Conservation (phyloP, 2,888 invertebrate genomes). For the Pseudanteris insignis region DNA sequence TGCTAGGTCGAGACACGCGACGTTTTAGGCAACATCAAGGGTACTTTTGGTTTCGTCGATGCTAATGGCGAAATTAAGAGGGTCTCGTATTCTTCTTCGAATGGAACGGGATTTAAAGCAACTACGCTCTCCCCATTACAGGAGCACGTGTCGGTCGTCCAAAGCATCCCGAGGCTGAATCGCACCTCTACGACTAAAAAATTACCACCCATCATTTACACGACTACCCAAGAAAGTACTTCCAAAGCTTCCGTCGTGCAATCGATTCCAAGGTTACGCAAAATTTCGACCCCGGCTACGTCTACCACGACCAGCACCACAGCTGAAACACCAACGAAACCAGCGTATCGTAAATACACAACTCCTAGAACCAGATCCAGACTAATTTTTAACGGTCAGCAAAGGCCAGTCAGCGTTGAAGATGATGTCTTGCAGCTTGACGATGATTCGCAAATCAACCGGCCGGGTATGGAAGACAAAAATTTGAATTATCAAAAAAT, state of each 20-base stretch:
- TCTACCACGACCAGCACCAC: slow-evolving; percentile 59
- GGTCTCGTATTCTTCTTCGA: slow-evolving; percentile 77
- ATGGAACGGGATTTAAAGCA: slow-evolving; percentile 68
- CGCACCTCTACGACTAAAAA: slow-evolving; percentile 68
- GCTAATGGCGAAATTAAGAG: slow-evolving; percentile 81
- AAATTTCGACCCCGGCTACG: slow-evolving; percentile 56
- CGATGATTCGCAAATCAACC: slow-evolving; percentile 60
- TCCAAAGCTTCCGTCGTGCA: slow-evolving; percentile 74
- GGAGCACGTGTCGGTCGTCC: slow-evolving; percentile 64
- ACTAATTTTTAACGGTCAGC: slow-evolving; percentile 60
- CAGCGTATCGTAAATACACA: slow-evolving; percentile 53
- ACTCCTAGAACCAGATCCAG: slow-evolving; percentile 55
- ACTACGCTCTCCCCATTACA: slow-evolving; percentile 66
- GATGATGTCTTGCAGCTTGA: slow-evolving; percentile 47
- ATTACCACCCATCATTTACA: slow-evolving; percentile 53
- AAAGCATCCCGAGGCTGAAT: slow-evolving; percentile 62
- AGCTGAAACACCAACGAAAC: slow-evolving; percentile 58
- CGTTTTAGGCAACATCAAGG: slow-evolving; percentile 81
- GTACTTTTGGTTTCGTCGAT: slow-evolving; percentile 84
- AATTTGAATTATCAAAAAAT: slow-evolving; percentile 51
- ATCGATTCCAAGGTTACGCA: slow-evolving; percentile 71
- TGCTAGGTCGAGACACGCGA: slow-evolving; percentile 78
- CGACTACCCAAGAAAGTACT: slow-evolving; percentile 69
- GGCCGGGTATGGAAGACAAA: slow-evolving; percentile 56
- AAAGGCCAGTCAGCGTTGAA: slow-evolving; percentile 53